Evolutionary conservation across 1,140 invertebrate genomes (phyloP).

Genomic region (Penaeus chinensis): DNA sequence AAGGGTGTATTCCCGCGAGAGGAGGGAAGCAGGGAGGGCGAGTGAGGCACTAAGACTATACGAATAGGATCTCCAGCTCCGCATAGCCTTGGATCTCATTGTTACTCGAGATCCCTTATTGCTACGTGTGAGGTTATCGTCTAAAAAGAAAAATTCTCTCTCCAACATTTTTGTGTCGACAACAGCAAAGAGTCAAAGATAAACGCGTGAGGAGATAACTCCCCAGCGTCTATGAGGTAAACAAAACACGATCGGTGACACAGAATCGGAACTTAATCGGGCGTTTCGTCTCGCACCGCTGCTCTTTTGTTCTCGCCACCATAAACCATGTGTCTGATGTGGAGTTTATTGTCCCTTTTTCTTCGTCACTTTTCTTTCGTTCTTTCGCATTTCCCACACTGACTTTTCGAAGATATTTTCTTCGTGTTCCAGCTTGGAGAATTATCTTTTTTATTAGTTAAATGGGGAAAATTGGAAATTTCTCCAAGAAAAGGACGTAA

Average conservation of each 20-base stretch:
- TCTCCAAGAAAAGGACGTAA: background rate
- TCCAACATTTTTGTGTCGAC: slow-evolving; percentile 6
- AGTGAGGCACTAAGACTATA: background rate
- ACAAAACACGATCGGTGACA: slow-evolving; percentile 59
- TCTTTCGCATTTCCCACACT: background rate
- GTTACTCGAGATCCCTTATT: too few relatives aligned
- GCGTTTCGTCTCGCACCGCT: slow-evolving; percentile 58
- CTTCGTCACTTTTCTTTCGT: background rate
- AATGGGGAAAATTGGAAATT: background rate
- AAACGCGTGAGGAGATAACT: background rate
- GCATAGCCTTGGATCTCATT: too few relatives aligned
- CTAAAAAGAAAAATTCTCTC: background rate
- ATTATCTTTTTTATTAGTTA: too few relatives aligned
- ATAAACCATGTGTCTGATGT: slow-evolving; percentile 58
- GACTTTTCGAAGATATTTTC: background rate
- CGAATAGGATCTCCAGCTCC: background rate
- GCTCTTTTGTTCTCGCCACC: slow-evolving; percentile 57
- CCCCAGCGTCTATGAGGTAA: slow-evolving; percentile 44
- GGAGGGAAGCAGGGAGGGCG: background rate
- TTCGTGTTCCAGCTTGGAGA: background rate
- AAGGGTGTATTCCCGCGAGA: slow-evolving; percentile 13
- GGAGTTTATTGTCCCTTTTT: slow-evolving; percentile 25
- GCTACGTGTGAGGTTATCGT: background rate
- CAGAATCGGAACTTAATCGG: slow-evolving; percentile 59
- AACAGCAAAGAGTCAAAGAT: background rate